phyloP scores from a whole-genome alignment of 2,113 vertebrate species.

The Gorsachius goisagi region DNA sequence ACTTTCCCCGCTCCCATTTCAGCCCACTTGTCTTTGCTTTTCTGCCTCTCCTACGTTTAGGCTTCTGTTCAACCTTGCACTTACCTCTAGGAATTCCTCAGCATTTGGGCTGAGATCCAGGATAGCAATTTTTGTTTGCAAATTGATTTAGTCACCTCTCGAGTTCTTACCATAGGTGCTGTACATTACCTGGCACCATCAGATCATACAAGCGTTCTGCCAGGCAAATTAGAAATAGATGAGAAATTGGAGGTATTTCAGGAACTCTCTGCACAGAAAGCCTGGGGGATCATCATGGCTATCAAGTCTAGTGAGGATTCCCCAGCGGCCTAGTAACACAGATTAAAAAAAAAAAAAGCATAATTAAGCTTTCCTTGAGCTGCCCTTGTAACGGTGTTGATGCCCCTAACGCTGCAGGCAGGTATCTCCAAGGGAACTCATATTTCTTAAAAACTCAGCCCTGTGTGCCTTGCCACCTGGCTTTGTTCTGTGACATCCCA shows the following conservation, averaged over 20 bases:
- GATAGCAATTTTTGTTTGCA: not conserved
- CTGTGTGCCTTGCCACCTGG: not conserved
- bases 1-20: not conserved
- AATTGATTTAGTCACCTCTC: not conserved
- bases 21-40: not conserved
- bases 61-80: not conserved
- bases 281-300: not conserved
- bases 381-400: not conserved
- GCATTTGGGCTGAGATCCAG: not conserved
- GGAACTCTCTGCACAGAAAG: not conserved
- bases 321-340: not conserved
- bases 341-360: not conserved
- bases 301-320: not conserved
- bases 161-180: not conserved
- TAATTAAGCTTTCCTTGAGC: not conserved
- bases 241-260: not conserved
- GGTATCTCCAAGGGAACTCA: not conserved
- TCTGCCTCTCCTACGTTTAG: not conserved
- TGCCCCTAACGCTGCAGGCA: not conserved
- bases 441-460: not conserved
- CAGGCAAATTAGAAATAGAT: not conserved
- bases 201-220: not conserved
- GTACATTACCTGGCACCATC: not conserved
- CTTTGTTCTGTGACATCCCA: not conserved
- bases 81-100: not conserved